Base-by-base conservation (phyloP, 2,113 vertebrate genomes). In the Microcebus ravelobensis region DNA sequence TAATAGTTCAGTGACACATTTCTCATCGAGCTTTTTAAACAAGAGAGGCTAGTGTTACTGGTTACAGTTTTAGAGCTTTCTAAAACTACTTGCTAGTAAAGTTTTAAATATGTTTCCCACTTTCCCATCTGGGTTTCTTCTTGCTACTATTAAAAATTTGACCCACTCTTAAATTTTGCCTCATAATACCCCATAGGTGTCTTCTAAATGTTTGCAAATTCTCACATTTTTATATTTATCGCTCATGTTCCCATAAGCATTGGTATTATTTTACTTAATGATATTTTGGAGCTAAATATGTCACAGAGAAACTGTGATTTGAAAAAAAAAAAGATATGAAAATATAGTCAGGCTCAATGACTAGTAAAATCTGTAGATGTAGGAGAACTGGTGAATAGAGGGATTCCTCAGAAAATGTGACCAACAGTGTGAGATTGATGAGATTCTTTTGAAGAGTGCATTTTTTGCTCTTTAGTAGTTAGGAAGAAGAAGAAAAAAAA, bases 341-440 rank as follows among this genome's bases (percentile, higher is more conserved):
- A 94, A 68, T 95, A 96, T 83, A 98, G 87, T 86, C 34, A 74
- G 45, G 42, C 17, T 87, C 83, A 39, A 27, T 95, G 93, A 96
- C 94, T 97, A 98, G 70, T 95, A 82, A 91, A 92, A 81, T 92
- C 48, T 77, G 48, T 96, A 96, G 0, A 48, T 82, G 59, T 71
- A 97, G 74, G 77, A 92, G 31, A 52, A 73, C 14, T 76, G 36
- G 67, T 36, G 82, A 65, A 91, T 6, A 1, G 0, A 57, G 20
- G 7, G 20, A 96, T 83, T 74, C 65, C 90, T 63, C 5, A 6
- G 91, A 82, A 97, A 97, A 83, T 63, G 14, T 0, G 3, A 27
- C 0, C 42, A 73, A 96, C 92, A 96, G 93, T 97, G 73, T 63
- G 39, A 88, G 90, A 97, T 73, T 97, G 95, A 97, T 0, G 27